These are phyloP conservation scores for Gadopsis marmoratus DNA, from an alignment of 2,797 vertebrate species.

Conservation along the genomic window DNA sequence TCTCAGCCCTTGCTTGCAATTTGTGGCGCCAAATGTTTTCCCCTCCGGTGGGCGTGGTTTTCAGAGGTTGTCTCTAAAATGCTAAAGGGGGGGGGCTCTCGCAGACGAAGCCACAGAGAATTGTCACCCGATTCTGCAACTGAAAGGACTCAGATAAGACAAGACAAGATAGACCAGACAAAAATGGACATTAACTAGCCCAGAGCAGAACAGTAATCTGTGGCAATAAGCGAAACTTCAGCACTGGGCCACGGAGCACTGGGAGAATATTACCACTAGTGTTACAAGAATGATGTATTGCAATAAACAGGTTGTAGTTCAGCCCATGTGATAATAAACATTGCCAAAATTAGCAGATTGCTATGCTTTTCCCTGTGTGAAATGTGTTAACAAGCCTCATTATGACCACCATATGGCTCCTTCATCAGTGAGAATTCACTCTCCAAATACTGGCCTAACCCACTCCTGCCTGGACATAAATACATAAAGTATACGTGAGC, in stretches of 20 bases:
- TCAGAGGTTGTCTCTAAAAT: no score
- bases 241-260: neutral
- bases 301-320: constrained; percentile 21
- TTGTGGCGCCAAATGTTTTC: no score
- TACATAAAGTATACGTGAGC: constrained; percentile 9
- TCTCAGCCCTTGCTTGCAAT: no score
- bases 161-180: neutral
- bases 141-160: neutral
- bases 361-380: constrained; percentile 30
- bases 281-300: constrained; percentile 4
- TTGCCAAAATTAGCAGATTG: constrained; percentile 40
- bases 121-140: neutral
- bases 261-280: constrained; percentile 3
- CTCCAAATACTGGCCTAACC: constrained; percentile 11
- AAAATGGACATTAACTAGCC: neutral
- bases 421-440: constrained; percentile 51
- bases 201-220: neutral
- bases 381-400: constrained; percentile 53
- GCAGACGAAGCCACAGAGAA: neutral
- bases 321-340: constrained; percentile 12
- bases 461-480: constrained; percentile 23
- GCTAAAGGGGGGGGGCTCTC: neutral
- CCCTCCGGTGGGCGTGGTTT: no score
- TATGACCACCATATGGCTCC: constrained; percentile 63
- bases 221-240: constrained; percentile 3